Base-by-base conservation (phyloP, 2,113 vertebrate genomes). In the Cryptomyrus ogoouensis region DNA sequence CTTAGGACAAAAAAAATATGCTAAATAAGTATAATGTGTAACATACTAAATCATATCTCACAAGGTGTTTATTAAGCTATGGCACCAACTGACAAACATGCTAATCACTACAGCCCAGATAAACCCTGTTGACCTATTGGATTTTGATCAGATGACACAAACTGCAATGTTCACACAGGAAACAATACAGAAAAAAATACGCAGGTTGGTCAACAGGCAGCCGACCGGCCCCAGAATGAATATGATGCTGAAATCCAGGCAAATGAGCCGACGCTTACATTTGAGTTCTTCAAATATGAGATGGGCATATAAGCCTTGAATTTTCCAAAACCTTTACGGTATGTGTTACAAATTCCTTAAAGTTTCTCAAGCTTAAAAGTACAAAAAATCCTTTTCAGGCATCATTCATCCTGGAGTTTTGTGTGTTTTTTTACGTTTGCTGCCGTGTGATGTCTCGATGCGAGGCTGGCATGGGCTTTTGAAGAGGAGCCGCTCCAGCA, bases 401-500 rank as follows among this genome's bases (percentile, higher is more conserved):
- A 46, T 86, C 83, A 86, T 19, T 15, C 44, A 15, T 31, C 44
- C 27, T 86, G 83, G 21, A 46, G 46, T 86, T 66, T 42, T 7
- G 17, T n/a, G 27, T 27, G 31, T 3, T 56, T 47, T 50, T 91
- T 15, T 27, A n/a, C 0, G 8, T 19, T 15, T 2, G 35, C 83
- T 15, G 5, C n/a, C n/a, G 17, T 58, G 13, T 9, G 17, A 44
- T 27, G 21, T 39, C 10, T 10, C 8, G 24, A 24, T 10, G 3
- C 1, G 13, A 42, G n/a, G 24, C 44, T 10, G 52, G 35, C 27
- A 3, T 9, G 17, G 27, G 12, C 3, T 1, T 9, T 8, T 3
- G 56, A 96, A 5, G 87, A 96, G 89, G 0, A 91, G 88, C 3
- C 93, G 88, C 92, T 96, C 94, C 90, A 95, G 42, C 19, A n/a